Conservation (phyloP, 2,113 vertebrate species). For the Dicrurus megarhynchus region DNA sequence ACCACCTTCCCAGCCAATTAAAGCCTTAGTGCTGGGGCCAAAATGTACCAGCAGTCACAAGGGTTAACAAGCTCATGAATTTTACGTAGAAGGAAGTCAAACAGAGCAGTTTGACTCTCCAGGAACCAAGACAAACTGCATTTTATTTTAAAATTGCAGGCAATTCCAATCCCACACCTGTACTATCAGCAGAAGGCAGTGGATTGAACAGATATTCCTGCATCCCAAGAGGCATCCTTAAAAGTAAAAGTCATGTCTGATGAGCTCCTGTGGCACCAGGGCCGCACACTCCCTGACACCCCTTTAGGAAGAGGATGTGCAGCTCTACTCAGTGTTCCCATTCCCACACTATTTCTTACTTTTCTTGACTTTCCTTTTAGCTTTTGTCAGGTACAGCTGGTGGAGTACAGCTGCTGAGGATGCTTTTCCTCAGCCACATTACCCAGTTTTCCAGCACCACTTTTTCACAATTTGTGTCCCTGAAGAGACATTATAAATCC, state of each 20-base stretch:
- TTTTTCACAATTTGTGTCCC: constrained; percentile 51
- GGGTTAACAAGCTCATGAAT: neutral
- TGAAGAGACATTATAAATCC: constrained; percentile 39
- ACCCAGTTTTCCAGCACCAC: neutral
- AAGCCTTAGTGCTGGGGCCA: neutral
- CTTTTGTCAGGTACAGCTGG: constrained; percentile 45
- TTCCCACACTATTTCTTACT: constrained; percentile 49
- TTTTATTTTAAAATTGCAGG: neutral
- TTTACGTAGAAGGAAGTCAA: neutral
- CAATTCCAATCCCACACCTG: neutral
- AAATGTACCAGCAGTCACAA: neutral
- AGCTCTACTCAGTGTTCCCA: neutral
- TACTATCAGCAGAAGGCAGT: neutral
- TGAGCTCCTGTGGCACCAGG: neutral
- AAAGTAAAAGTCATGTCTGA: neutral
- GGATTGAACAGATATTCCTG: neutral
- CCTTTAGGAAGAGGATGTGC: neutral
- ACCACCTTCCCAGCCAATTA: neutral
- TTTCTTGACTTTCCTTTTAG: neutral
- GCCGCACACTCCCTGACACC: neutral
- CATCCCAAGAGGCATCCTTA: neutral
- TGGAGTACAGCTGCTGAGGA: constrained; percentile 34
- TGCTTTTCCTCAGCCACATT: constrained; percentile 8
- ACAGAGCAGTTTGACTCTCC: neutral
- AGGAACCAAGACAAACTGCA: neutral